Base-by-base conservation (phyloP, 1,140 invertebrate species). In the Drosophila bipectinata region DNA sequence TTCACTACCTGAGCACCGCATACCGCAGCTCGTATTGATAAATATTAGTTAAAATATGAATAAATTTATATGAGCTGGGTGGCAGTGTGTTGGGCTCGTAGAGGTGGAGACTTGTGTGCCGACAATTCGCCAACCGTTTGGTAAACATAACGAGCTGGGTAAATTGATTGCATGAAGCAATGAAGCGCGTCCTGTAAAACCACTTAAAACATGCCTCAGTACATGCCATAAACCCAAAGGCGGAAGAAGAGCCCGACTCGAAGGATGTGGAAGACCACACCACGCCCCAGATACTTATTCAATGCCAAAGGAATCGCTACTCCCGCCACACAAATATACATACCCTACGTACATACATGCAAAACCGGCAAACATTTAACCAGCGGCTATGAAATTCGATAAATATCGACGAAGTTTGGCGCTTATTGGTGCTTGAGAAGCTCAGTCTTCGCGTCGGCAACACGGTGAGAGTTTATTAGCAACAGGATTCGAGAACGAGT, bases 121-220 rank as follows among this genome's bases (percentile, higher is more conserved):
- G 60, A 74, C 69, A 77, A 82, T 81, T 81, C 72, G 64, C 48
- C 75, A 44, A 85, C 62, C 75, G 72, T 62, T 83, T 67, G 79
- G 83, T 83, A 89, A 89, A 89, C 84, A 71, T 83, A 79, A 88
- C 79, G 84, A 89, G 72, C 76, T 61, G 60, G 79, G 79, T 69
- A 88, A 88, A 88, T 88, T 88, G 83, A 88, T 88, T 88, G 80
- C 85, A 90, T 76, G 78, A 90, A 82, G 85, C 85, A 90, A 90
- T 90, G 88, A 90, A 90, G 88, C 88, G 88, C 83, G 83, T 90
- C 88, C 88, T 90, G 88, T 90, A 90, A 90, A 90, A 90, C 89
- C 88, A 90, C 88, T 90, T 90, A 89, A 90, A 90, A 89, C 88
- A 90, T 90, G 88, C 80, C 88, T 81, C 88, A 84, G 84, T 84